Evolutionary conservation across 2,113 vertebrate genomes (phyloP), one percentile per base, ranked within the genome.

Genomic region (Petaurus breviceps): DNA sequence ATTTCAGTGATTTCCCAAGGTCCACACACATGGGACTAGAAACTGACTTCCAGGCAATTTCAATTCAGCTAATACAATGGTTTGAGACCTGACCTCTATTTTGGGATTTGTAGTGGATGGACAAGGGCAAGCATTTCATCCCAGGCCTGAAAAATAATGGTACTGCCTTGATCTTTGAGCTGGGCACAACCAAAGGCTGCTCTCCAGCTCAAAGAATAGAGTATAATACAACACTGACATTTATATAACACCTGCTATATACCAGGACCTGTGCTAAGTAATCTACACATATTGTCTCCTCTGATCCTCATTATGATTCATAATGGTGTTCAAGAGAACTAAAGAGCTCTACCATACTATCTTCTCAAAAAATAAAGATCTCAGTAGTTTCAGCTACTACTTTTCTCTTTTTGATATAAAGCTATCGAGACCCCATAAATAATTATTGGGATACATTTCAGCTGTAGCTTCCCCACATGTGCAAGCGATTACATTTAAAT

Each of bases 351-450:
- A 90, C 92, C 93, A 1, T 28, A 57, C 91, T 91, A 22, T 57
- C 28, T 0, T 91, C 90, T 7, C 90, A 3, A 54, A 52, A 61
- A 93, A 2, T 3, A 49, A 49, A 49, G 47, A 0, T 31, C 54
- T 90, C 52, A 47, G 4, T 28, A 97, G 91, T 4, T 91, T 95
- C 93, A 92, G 51, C 16, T 89, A 31, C 93, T 57, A 19, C 24
- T 96, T 97, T 25, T 31, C 84, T n/a, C 92, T 97, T 93, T 92
- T 93, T 97, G 49, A 96, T 93, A 50, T 84, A 96, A 92, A 96
- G 1, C 51, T 2, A 0, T 24, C 0, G 92, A 95, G 89, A 95
- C 53, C 43, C 25, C 0, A 49, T 96, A 96, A 93, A 93, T 51
- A 95, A 92, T 93, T 77, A 26, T 55, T 90, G 61, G 24, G 90